Evolutionary conservation across 2,797 vertebrate species (phyloP).

Genomic region (Diglossa cyanea): DNA sequence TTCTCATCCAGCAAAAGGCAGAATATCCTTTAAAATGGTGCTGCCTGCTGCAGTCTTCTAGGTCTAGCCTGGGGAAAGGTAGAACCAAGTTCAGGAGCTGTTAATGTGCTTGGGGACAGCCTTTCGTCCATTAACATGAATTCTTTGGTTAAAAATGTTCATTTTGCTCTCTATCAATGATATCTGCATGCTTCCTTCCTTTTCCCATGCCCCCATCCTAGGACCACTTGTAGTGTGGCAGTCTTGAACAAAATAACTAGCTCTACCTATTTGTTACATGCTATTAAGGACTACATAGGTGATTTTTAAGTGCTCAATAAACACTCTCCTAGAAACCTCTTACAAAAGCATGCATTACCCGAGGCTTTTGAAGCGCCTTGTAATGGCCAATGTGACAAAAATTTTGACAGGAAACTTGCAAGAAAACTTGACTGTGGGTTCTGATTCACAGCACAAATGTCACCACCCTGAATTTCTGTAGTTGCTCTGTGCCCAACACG

Average conservation of each 20-base stretch:
- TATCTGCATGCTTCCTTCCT: background rate
- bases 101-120: background rate
- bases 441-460: background rate
- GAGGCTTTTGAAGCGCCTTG: background rate
- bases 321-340: background rate
- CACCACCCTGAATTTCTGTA: background rate
- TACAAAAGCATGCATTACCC: background rate
- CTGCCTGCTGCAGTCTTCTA: background rate
- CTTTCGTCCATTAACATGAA: background rate
- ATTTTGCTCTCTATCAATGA: background rate
- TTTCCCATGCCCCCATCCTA: background rate
- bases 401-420: background rate
- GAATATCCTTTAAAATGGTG: background rate
- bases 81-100: background rate
- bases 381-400: background rate
- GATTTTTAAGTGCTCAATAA: background rate
- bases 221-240: background rate
- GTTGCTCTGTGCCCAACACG: background rate
- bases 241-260: background rate
- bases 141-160: background rate
- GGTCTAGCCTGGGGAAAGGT: background rate
- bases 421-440: background rate
- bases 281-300: background rate
- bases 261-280: background rate
- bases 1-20: background rate